Conservation (phyloP, 2,797 vertebrate genomes). For the Siniperca undulata region DNA sequence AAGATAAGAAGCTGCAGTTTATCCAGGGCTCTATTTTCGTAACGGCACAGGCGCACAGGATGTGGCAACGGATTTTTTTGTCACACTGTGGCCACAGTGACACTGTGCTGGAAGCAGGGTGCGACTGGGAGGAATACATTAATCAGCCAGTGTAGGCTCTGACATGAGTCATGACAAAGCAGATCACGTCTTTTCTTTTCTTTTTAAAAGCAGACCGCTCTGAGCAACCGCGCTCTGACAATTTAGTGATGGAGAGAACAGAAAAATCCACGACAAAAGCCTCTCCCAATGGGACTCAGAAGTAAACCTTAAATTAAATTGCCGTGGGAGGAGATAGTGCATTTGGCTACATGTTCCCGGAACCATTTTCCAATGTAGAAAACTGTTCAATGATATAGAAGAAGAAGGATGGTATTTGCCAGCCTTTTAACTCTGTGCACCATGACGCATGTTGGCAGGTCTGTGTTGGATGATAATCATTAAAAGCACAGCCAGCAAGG, state of each 20-base stretch:
- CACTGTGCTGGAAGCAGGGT: constrained; percentile 14
- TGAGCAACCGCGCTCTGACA: constrained; percentile 7
- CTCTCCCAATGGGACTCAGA: constrained; percentile 25
- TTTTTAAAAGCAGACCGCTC: constrained; percentile 41
- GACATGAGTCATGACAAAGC: constrained; percentile 49
- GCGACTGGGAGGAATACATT: constrained; percentile 47
- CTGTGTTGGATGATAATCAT: constrained; percentile 29
- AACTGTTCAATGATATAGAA: constrained; percentile 23
- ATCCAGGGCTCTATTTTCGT: constrained; percentile 22
- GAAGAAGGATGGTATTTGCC: neutral
- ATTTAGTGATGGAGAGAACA: constrained; percentile 30
- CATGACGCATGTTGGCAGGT: constrained; percentile 14
- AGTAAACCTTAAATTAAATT: constrained; percentile 48
- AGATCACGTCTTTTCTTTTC: constrained; percentile 15
- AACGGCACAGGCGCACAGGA: constrained; percentile 20
- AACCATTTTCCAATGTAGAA: constrained; percentile 24
- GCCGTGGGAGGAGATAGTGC: constrained; percentile 31
- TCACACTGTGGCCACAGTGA: constrained; percentile 41
- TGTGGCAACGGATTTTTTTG: constrained; percentile 31
- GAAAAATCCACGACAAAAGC: constrained; percentile 23
- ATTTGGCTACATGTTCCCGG: constrained; percentile 14
- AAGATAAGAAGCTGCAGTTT: constrained; percentile 25
- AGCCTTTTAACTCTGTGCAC: constrained; percentile 15
- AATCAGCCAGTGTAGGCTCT: constrained; percentile 41
- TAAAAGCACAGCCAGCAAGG: constrained; percentile 6